Percentiles rank a stretch among this genome's conserved stretches.
Conservation (phyloP, 1,140 invertebrate species). For the Choristoneura fumiferana region DNA sequence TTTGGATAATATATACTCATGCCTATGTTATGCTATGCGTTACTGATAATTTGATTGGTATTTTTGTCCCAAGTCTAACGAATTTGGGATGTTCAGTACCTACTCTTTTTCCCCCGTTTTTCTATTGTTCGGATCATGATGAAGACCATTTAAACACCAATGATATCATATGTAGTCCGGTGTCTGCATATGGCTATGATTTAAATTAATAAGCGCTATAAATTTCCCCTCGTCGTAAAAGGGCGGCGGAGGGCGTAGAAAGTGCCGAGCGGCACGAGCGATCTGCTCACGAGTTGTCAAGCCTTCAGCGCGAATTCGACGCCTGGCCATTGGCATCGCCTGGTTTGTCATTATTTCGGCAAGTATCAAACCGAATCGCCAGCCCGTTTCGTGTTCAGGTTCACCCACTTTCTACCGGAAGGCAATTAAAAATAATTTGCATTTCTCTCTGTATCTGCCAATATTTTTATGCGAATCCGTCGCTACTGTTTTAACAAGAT, state of each 20-base stretch:
- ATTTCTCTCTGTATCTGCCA: constrained; percentile 56
- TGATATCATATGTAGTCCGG: no score
- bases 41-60: no score
- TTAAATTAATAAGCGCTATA: constrained; percentile 10
- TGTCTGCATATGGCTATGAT: neutral
- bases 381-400: constrained; percentile 49
- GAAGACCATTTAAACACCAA: no score
- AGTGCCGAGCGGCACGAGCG: constrained; percentile 2
- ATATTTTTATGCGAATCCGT: constrained; percentile 31
- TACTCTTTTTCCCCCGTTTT: no score
- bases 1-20: no score
- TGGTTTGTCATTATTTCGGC: constrained; percentile 55
- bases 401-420: constrained; percentile 72
- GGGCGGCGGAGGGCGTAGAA: constrained; percentile 13
- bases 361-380: constrained; percentile 48
- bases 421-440: constrained; percentile 68
- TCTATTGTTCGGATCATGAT: no score
- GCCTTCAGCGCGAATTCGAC: constrained; percentile 31
- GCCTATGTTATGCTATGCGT: no score
- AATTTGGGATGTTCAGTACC: no score
- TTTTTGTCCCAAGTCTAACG: no score
- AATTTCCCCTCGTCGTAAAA: constrained; percentile 15
- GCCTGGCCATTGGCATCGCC: constrained; percentile 27
- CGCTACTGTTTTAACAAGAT: constrained; percentile 26
- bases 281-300: constrained; percentile 16